Evolutionary conservation across 2,113 vertebrate species (phyloP), one percentile per base, ranked within the genome.

Genomic region (Planiliza haematocheilus): DNA sequence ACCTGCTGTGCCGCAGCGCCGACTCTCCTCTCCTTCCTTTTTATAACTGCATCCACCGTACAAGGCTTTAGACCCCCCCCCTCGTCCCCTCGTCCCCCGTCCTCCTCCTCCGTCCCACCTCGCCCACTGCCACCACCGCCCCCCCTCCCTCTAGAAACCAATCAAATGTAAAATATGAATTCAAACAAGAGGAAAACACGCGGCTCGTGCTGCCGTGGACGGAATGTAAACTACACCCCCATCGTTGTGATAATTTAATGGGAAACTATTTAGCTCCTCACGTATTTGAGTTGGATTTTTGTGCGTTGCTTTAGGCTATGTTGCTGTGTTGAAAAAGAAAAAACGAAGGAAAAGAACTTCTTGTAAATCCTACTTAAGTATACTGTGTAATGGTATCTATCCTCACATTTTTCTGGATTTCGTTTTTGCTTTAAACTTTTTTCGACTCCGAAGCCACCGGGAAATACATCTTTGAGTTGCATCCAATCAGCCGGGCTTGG

Each of bases 141-240:
- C 2, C 37, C 34, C 1, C 30, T 52, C 0, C 50, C 50, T 62
- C 68, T 43, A 84, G 36, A 69, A 82, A 83, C 75, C 81, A 85
- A 88, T 87, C 73, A 88, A 75, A 74, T 86, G 85, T 90, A 89
- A 82, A 77, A 86, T 74, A 77, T 76, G 82, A 82, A 63, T 73
- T 70, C 36, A 87, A 70, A 17, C 59, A 73, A 89, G 24, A 76
- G 75, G n/a, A 86, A 87, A 75, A 76, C 37, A 70, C 49, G 56
- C 53, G 12, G 88, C 85, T 20, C 45, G 48, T 52, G 74, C 81
- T 46, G 83, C 85, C 58, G 87, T 80, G 57, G 81, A 78, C 74
- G 76, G 93, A 93, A 94, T 94, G 92, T 94, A 94, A 91, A 88
- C 88, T 82, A 86, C 84, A 73, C 72, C 85, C 2, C 81, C 83